Conservation (phyloP, 2,113 vertebrate species). For the Anguilla rostrata region DNA sequence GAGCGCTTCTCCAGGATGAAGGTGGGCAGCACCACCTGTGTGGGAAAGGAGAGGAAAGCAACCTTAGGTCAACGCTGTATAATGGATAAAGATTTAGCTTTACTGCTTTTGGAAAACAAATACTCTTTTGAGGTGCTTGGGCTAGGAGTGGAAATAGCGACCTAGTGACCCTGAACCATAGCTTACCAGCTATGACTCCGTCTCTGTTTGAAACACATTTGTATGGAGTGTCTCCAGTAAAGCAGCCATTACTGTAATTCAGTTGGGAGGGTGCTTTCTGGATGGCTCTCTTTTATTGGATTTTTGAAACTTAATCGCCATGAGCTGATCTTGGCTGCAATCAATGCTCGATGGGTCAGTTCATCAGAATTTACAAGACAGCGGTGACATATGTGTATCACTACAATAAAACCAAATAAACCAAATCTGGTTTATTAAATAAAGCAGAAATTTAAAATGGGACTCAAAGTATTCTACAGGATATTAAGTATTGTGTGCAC, state of each 20-base stretch:
- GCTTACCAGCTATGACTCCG: too few relatives aligned
- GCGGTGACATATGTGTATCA: too few relatives aligned
- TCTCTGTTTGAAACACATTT: too few relatives aligned
- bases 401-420: too few relatives aligned
- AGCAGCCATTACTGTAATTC: not conserved
- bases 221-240: not conserved
- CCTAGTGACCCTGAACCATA: too few relatives aligned
- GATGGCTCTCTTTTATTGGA: not conserved
- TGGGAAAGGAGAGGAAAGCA: conserved; percentile 39
- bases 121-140: too few relatives aligned
- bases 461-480: too few relatives aligned
- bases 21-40: conserved; percentile 90
- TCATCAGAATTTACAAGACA: not conserved
- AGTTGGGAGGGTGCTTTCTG: not conserved
- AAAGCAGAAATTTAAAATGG: too few relatives aligned
- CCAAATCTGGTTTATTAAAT: too few relatives aligned
- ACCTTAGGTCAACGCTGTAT: not conserved
- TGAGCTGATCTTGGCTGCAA: not conserved
- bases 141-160: not conserved
- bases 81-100: not conserved
- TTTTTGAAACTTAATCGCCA: not conserved
- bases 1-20: conserved; percentile 96
- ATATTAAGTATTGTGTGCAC: too few relatives aligned
- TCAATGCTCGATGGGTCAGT: not conserved
- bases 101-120: not conserved